Evolutionary conservation across 2,797 vertebrate genomes (phyloP), one percentile per base, ranked within the genome.

Genomic region (Macrochelys suwanniensis): DNA sequence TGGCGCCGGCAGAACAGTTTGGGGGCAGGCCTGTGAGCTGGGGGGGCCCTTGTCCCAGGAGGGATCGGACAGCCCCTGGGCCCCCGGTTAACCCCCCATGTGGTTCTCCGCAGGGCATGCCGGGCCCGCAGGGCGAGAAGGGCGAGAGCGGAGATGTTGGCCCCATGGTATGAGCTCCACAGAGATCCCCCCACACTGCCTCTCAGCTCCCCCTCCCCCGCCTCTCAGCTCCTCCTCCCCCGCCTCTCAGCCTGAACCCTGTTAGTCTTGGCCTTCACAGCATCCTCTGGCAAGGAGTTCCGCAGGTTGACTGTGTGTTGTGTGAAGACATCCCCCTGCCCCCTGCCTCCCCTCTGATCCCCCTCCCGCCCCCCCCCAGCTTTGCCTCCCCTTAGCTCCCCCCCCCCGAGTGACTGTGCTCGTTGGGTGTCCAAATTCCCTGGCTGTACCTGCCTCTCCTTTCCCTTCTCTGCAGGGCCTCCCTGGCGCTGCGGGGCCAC

Each of bases 121-220:
- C 99, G 50, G 99, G 99, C 87, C 98, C 95, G 3, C 97, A 98
- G 3, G 99, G 99, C 1, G 99, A 99, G 84, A 99, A 99, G 95
- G 99, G 99, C n/a, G 99, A 99, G 77, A 99, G 97, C 1, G 99
- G 99, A 33, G 98, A 99, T 45, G 98, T 99, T 49, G 99, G 99
- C 82, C 96, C 98, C 80, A 97, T 99, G 98, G 99, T 99, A 96
- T 98, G 98, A 92, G 31, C 26, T 42, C 42, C 49, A 26, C 10
- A 11, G 57, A 12, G 31, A n/a, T 78, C 71, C 10, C n/a, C n/a
- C n/a, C n/a, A n/a, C n/a, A n/a, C n/a, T n/a, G n/a, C n/a, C n/a
- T n/a, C n/a, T n/a, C n/a, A n/a, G n/a, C n/a, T n/a, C n/a, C n/a
- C n/a, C n/a, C n/a, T n/a, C 28, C 25, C 26, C 49, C 25, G 45